Conservation (phyloP, 2,797 vertebrate genomes). For the Mus caroli region DNA sequence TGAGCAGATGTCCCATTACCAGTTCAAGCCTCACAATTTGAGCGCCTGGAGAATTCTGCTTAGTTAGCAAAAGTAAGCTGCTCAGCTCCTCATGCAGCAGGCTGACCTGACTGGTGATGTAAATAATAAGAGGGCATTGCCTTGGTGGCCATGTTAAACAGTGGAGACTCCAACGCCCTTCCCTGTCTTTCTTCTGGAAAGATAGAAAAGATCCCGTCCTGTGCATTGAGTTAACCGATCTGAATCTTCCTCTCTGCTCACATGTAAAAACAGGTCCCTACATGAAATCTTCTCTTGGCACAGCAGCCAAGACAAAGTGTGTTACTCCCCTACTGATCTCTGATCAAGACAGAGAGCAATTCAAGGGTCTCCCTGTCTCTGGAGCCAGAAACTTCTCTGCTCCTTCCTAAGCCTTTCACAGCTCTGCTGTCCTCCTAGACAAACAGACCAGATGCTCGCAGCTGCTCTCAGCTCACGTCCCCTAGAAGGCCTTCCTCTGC, state of each 20-base stretch:
- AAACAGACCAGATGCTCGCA: not conserved
- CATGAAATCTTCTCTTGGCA: not conserved
- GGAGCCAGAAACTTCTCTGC: not conserved
- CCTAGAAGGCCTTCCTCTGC: not conserved
- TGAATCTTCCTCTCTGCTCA: not conserved
- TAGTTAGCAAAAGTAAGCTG: not conserved
- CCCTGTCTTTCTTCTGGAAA: constrained; percentile 63
- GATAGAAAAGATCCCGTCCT: not conserved
- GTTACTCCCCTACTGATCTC: not conserved
- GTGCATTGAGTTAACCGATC: not conserved
- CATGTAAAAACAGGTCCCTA: not conserved
- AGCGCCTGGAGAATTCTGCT: constrained; percentile 56
- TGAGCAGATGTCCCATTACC: not conserved
- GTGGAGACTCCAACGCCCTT: not conserved
- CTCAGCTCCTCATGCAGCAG: not conserved
- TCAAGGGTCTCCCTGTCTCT: not conserved
- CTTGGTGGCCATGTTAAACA: not conserved
- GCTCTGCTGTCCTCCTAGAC: not conserved
- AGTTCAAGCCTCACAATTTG: not conserved
- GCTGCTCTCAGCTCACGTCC: not conserved
- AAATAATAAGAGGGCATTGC: constrained; percentile 35
- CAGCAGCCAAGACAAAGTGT: not conserved
- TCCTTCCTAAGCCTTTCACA: not conserved
- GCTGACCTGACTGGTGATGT: constrained; percentile 55
- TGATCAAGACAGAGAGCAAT: not conserved